Percentiles rank a stretch among this genome's conserved stretches.
Evolutionary conservation across 2,113 vertebrate genomes (phyloP).

Genomic region (Cinclus cinclus): DNA sequence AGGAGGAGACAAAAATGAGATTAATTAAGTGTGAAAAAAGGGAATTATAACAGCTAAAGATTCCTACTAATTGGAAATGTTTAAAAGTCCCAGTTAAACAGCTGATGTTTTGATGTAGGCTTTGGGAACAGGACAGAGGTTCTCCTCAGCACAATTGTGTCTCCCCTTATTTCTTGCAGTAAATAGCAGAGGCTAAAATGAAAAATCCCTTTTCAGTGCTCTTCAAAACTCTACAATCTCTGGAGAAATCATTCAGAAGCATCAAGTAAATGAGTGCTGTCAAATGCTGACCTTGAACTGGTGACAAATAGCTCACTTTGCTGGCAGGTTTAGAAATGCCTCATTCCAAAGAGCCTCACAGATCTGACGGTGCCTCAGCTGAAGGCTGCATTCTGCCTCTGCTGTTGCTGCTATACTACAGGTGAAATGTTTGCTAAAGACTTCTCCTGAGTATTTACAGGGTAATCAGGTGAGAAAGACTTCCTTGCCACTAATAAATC

Average conservation of each 20-base stretch:
- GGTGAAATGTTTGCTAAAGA: neutral
- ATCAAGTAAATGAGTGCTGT: neutral
- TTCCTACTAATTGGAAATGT: neutral
- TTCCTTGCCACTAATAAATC: neutral
- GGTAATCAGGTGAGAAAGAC: neutral
- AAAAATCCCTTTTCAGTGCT: neutral
- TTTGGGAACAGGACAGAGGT: neutral
- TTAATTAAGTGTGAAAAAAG: neutral
- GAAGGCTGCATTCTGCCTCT: neutral
- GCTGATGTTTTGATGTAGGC: neutral
- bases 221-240: neutral
- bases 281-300: neutral
- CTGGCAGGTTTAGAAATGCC: neutral
- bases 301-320: neutral
- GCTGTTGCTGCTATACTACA: neutral
- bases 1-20: neutral
- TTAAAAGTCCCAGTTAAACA: neutral
- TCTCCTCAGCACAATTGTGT: neutral
- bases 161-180: neutral
- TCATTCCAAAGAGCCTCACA: neutral
- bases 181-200: neutral
- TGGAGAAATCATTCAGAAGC: constrained; percentile 1
- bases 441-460: neutral
- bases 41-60: neutral
- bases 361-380: neutral